Percentiles rank a stretch among this genome's conserved stretches.
Evolutionary conservation across 1,140 invertebrate genomes (phyloP).

Genomic region (Augochlora pura): DNA sequence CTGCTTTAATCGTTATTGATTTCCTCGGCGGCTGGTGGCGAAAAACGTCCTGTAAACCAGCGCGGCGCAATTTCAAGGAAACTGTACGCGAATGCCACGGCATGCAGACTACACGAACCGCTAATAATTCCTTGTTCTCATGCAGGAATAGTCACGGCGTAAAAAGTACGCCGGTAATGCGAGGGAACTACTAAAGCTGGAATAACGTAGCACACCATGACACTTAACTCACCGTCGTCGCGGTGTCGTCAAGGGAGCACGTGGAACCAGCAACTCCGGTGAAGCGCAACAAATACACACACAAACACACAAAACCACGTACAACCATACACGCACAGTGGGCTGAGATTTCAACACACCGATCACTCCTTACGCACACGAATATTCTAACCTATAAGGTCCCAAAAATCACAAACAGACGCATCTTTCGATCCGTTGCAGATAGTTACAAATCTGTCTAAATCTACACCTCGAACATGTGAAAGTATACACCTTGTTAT

Average conservation of each 20-base stretch:
- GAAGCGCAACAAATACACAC: neutral
- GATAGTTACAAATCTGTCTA: neutral
- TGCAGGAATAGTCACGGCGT: too few species aligned
- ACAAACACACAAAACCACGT: constrained; percentile 1
- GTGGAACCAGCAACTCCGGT: neutral
- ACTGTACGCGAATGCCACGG: neutral
- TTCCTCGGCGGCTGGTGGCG: neutral
- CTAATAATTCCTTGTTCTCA: neutral
- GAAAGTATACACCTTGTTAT: too few species aligned
- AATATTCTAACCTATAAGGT: too few species aligned
- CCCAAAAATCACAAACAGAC: constrained; percentile 31
- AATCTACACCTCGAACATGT: neutral
- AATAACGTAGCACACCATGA: too few species aligned
- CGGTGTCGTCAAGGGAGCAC: neutral
- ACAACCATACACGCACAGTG: neutral
- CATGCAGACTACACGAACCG: neutral
- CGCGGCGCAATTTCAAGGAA: neutral
- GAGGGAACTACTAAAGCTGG: neutral
- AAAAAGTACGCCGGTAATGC: neutral
- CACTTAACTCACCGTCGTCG: constrained; percentile 29
- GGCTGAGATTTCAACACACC: constrained; percentile 26
- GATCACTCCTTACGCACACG: constrained; percentile 51
- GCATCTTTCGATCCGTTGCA: neutral
- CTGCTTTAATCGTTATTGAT: constrained; percentile 20
- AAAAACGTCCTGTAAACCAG: neutral